phyloP scores from a whole-genome alignment of 2,888 invertebrate genomes.

The Phyllotreta cruciferae region DNA sequence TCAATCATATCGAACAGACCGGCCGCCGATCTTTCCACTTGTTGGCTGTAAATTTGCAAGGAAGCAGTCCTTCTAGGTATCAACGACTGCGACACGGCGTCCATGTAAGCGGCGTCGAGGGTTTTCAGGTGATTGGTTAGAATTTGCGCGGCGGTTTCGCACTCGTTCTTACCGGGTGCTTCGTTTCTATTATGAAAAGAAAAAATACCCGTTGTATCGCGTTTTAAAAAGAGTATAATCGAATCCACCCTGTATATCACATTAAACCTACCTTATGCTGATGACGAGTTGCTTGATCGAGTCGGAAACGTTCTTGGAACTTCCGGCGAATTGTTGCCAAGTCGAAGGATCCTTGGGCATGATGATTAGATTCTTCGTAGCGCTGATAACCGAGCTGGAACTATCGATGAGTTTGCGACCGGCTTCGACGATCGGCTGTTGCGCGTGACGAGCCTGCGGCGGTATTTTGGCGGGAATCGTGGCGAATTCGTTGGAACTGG shows the following conservation, averaged over 20 bases:
- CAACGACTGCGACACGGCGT: slow-evolving; percentile 69
- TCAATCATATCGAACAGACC: slow-evolving; percentile 87
- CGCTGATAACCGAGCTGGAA: slow-evolving; percentile 88
- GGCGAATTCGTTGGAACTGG: slow-evolving; percentile 92
- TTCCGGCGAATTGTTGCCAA: slow-evolving; percentile 92
- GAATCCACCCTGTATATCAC: too few relatives aligned
- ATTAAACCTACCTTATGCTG: slow-evolving; percentile 75
- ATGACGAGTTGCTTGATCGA: slow-evolving; percentile 94
- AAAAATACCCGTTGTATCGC: neutral
- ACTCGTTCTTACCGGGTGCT: slow-evolving; percentile 95
- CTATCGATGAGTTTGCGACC: slow-evolving; percentile 81
- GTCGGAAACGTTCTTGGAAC: slow-evolving; percentile 95
- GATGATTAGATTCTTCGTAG: slow-evolving; percentile 88
- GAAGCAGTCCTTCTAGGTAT: slow-evolving; percentile 53
- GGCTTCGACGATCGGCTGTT: slow-evolving; percentile 87
- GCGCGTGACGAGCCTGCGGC: slow-evolving; percentile 78
- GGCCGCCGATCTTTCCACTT: slow-evolving; percentile 69
- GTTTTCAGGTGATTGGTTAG: slow-evolving; percentile 78
- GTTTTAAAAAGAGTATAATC: too few relatives aligned
- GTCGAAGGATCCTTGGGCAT: slow-evolving; percentile 90
- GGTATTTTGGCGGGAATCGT: slow-evolving; percentile 92
- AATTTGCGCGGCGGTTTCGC: slow-evolving; percentile 82
- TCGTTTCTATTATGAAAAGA: slow-evolving; percentile 76
- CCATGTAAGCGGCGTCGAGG: slow-evolving; percentile 86
- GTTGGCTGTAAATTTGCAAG: slow-evolving; percentile 63